Evolutionary conservation across 2,113 vertebrate species (phyloP), one percentile per base, ranked within the genome.

Genomic region (Malurus elegans): DNA sequence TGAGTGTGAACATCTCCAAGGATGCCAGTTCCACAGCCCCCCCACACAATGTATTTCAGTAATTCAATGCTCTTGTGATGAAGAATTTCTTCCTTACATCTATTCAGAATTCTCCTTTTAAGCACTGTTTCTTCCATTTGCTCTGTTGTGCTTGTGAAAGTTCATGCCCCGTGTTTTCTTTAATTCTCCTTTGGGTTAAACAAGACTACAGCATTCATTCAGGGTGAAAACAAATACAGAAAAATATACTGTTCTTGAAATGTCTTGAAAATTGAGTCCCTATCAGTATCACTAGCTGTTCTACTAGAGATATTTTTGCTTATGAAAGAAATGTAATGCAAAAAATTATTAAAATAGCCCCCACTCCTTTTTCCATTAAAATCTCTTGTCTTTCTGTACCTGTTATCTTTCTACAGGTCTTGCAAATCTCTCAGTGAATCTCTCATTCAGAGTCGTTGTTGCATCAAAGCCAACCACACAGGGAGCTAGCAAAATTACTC

Each of bases 41-140:
- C 12, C 18, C 1, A 0, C 29, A 32, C 3, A 34, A 82, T 1
- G 0, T 45, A 38, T 90, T 84, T 48, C 54, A 76, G 13, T 23
- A 18, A 32, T 34, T 69, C 28, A 64, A 29, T 51, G 7, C 11
- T 45, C 28, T 62, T 14, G 8, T 24, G 25, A 6, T 44, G 26
- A 88, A 79, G 14, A 88, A 17, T 70, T 29, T 82, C 15, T 86
- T 75, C 14, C 40, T 80, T 74, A 53, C 5, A 26, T 38, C 5
- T n/a, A 11, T 51, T 65, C 34, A 71, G n/a, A 88, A 76, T 53
- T 92, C 44, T 79, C 24, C 6, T 48, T 73, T n/a, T 44, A 53
- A 78, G 11, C 57, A 8, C 14, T 80, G 13, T 7, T 51, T 75
- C 6, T 83, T 60, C 16, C 5, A 10, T 91, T 69, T 76, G 42